Evolutionary conservation across 2,797 vertebrate species (phyloP).

Genomic region (Cuculus canorus): DNA sequence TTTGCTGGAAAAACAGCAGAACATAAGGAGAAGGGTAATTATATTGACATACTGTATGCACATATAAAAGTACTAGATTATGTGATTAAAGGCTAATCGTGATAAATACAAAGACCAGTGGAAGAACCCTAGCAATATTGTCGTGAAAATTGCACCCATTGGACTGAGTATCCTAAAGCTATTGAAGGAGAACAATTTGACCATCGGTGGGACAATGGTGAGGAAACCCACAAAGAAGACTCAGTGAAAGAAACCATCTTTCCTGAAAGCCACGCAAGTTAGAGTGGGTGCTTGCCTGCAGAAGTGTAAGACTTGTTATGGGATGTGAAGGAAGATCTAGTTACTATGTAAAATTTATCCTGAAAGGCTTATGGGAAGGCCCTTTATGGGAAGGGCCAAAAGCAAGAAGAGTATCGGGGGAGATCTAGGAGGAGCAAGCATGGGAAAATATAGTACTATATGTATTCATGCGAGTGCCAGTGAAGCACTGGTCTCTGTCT

Average conservation of each 20-base stretch:
- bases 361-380: not conserved
- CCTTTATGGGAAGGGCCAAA: not conserved
- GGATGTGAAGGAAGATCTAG: not conserved
- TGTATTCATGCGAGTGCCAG: not conserved
- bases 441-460: not conserved
- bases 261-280: not conserved
- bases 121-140: not conserved
- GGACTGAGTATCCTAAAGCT: not conserved
- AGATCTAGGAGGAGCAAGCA: not conserved
- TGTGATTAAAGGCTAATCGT: not conserved
- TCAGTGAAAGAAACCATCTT: not conserved
- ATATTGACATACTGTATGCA: not conserved
- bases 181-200: not conserved
- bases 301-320: not conserved
- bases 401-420: not conserved
- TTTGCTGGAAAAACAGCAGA: not conserved
- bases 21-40: not conserved
- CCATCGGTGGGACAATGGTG: not conserved
- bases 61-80: not conserved
- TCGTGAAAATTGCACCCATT: not conserved
- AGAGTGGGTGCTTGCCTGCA: not conserved
- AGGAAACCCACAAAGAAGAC: not conserved
- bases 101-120: not conserved
- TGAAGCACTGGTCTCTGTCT: not conserved
- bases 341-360: not conserved